Evolutionary conservation across 2,113 vertebrate species (phyloP).

Genomic region (Aspidoscelis tigris): DNA sequence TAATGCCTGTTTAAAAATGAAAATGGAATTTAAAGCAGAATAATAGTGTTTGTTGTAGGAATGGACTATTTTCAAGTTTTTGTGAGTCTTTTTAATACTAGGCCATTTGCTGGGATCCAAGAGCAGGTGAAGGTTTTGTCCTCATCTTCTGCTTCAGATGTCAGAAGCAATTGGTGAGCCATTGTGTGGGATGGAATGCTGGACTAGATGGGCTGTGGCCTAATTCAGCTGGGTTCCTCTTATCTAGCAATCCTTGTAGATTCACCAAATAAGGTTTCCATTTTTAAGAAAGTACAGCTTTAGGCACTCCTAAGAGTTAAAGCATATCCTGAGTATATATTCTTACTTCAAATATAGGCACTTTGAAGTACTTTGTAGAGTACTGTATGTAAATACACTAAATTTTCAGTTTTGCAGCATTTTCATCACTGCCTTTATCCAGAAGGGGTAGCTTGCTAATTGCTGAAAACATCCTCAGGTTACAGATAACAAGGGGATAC

Average conservation of each 20-base stretch:
- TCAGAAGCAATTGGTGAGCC: too few relatives aligned
- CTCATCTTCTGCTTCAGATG: too few relatives aligned
- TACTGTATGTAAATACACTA: too few relatives aligned
- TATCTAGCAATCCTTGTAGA: background rate
- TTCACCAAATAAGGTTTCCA: background rate
- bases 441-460: background rate
- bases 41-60: background rate
- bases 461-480: background rate
- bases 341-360: background rate
- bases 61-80: background rate
- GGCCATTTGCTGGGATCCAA: too few relatives aligned
- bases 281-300: background rate
- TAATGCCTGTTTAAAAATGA: constrained; percentile 21
- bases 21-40: background rate
- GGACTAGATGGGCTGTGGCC: too few relatives aligned
- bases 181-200: too few relatives aligned
- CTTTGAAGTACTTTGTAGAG: too few relatives aligned
- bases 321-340: background rate
- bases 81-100: background rate
- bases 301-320: background rate
- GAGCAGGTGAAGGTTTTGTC: too few relatives aligned
- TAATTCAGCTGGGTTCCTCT: too few relatives aligned
- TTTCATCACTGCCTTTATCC: background rate
- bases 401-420: too few relatives aligned
- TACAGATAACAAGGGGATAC: background rate